A percentile compares a stretch with the other conserved stretches of the same genome.
Evolutionary conservation across 2,113 vertebrate genomes (phyloP).

Genomic region (Orycteropus afer): DNA sequence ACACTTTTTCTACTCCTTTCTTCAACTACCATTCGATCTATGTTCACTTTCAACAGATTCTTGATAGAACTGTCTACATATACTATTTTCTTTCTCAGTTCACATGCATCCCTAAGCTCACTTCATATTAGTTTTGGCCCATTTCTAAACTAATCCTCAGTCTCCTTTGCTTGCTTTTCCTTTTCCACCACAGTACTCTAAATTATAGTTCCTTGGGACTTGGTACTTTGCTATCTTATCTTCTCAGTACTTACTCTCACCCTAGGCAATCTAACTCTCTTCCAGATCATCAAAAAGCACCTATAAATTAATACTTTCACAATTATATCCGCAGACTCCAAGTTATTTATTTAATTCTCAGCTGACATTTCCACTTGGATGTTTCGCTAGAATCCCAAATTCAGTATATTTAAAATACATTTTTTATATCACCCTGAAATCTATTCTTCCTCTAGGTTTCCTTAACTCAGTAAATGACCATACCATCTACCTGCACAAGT

Average conservation of each 20-base stretch:
- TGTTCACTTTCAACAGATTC: constrained; percentile 30
- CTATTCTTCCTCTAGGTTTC: not conserved
- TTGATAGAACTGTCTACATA: not conserved
- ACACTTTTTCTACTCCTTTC: not conserved
- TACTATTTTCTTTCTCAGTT: not conserved
- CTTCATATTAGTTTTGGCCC: not conserved
- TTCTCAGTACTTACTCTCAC: not conserved
- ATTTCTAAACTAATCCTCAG: not conserved
- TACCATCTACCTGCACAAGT: not conserved
- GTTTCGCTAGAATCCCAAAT: not conserved
- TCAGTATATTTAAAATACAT: not conserved
- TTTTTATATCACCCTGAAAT: not conserved
- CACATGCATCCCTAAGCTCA: not conserved
- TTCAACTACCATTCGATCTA: constrained; percentile 5
- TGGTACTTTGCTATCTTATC: not conserved
- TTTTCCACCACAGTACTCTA: not conserved
- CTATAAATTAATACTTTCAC: not conserved
- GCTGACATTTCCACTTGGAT: not conserved
- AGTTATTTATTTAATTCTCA: not conserved
- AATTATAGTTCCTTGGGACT: not conserved
- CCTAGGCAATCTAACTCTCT: not conserved
- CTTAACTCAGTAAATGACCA: not conserved
- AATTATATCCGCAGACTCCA: not conserved
- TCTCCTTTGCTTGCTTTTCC: not conserved
- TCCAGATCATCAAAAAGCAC: not conserved